These are phyloP conservation scores for Trinectes maculatus DNA, from an alignment of 2,113 vertebrate species.

Conservation along the genomic window DNA sequence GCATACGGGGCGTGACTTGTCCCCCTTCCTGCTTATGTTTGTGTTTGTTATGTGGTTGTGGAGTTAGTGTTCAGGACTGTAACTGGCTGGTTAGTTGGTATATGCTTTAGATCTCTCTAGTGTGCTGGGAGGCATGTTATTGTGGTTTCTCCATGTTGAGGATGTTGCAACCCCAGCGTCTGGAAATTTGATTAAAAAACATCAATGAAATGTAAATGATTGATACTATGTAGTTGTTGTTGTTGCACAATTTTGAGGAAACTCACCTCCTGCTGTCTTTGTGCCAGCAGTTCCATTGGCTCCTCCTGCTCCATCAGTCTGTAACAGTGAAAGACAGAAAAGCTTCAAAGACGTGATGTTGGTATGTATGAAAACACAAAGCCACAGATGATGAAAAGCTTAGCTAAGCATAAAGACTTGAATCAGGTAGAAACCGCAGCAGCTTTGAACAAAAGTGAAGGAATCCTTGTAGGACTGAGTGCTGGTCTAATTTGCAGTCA, in stretches of 20 bases:
- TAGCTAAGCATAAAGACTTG: not conserved
- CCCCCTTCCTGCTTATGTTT: not conserved
- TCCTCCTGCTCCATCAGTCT: slow-evolving; percentile 20
- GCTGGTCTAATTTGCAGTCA: too few species aligned
- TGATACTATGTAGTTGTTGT: not conserved
- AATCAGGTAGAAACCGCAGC: too few species aligned
- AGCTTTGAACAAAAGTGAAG: too few species aligned
- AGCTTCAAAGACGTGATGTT: not conserved
- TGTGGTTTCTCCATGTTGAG: slow-evolving; percentile 52
- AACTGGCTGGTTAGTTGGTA: slow-evolving; percentile 15
- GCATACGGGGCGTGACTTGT: not conserved
- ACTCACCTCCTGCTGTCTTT: slow-evolving; percentile 34
- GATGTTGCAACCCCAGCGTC: not conserved
- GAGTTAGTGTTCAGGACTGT: not conserved
- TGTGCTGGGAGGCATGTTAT: slow-evolving; percentile 50
- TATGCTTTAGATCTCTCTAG: not conserved
- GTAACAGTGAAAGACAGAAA: slow-evolving; percentile 4
- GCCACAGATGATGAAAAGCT: not conserved
- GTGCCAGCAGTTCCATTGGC: not conserved
- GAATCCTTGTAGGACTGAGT: too few species aligned
- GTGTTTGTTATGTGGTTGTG: not conserved
- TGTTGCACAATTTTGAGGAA: not conserved
- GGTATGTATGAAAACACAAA: too few species aligned
- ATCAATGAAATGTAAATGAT: not conserved
- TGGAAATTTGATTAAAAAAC: slow-evolving; percentile 16